Base-by-base conservation (phyloP, 1,140 invertebrate species). In the Melanaphis sacchari region DNA sequence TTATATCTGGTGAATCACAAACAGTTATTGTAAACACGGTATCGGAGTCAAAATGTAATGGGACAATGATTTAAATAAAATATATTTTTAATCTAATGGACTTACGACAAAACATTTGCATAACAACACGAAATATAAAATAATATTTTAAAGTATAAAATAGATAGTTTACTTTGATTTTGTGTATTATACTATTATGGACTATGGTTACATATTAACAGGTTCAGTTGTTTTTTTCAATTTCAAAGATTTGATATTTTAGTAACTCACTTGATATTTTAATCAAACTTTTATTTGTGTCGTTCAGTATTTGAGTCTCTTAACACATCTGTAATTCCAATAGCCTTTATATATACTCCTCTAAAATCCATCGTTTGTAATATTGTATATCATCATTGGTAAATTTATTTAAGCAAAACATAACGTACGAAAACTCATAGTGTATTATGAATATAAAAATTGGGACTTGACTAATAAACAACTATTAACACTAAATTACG, bases 291-390 rank as follows among this genome's bases (percentile, higher is more conserved):
- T 66, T 31, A 9, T 66, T 3, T 4, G 26, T 31, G 31, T 66
- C 59, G 11, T 7, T 31, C 0, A 4, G 26, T 15, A 11, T 15
- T 26, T 11, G 31, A 0, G 0, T n/a, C 59, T 31, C 2, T 0
- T 26, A 66, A n/a, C 31, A 31, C 31, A 9, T 66, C 59, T 66
- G 26, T 26, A 66, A 31, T 31, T 66, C 11, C 9, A 9, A 0
- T 9, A 8, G 11, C 7, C 43, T 6, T 43, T 43, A 43, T 43
- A 4, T 66, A 0, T n/a, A 66, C 9, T 31, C 9, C 9, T 66
- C 59, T 31, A 31, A 66, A 66, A 66, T 6, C 31, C 59, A 5
- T 66, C 59, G 31, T 66, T n/a, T 15, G 31, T 66, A 4, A 66
- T n/a, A n/a, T 31, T 18, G 43, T 43, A 49, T 46, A 54, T 54